Conservation (phyloP, 2,888 invertebrate species). For the Phymatocera aterrima region DNA sequence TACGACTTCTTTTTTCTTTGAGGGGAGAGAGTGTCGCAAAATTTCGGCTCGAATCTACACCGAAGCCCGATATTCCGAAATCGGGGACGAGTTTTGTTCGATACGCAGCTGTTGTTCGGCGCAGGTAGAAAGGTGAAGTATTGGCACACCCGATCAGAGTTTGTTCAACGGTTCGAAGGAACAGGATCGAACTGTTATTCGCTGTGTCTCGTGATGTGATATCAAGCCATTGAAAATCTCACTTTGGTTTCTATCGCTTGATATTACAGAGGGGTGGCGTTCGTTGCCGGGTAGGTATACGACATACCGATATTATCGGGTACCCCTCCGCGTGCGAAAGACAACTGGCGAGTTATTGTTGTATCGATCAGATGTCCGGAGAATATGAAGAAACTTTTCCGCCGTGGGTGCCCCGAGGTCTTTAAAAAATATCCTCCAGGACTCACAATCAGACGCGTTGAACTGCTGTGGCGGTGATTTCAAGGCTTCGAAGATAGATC, state of each 20-base stretch:
- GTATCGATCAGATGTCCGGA: not conserved
- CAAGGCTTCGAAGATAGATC: not conserved
- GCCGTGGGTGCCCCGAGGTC: not conserved
- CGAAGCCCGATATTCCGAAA: too few species aligned
- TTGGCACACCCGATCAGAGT: too few species aligned
- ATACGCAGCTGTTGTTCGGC: too few species aligned
- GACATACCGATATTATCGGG: not conserved
- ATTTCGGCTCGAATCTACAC: too few species aligned
- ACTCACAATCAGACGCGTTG: too few species aligned
- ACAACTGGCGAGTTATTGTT: constrained; percentile 15
- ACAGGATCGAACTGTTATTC: constrained; percentile 25
- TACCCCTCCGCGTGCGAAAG: constrained; percentile 1
- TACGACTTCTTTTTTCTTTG: too few species aligned
- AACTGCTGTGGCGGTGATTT: too few species aligned
- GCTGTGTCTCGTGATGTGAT: constrained; percentile 2
- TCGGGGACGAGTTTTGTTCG: too few species aligned
- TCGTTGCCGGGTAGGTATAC: not conserved
- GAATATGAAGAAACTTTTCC: not conserved
- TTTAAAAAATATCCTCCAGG: too few species aligned
- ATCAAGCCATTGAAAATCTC: constrained; percentile 6
- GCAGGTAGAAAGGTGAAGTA: too few species aligned
- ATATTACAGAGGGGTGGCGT: not conserved
- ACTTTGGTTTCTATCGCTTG: too few species aligned
- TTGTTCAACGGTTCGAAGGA: not conserved
- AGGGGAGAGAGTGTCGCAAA: too few species aligned